phyloP scores from a whole-genome alignment of 2,888 invertebrate species.

The Callosobruchus maculatus region DNA sequence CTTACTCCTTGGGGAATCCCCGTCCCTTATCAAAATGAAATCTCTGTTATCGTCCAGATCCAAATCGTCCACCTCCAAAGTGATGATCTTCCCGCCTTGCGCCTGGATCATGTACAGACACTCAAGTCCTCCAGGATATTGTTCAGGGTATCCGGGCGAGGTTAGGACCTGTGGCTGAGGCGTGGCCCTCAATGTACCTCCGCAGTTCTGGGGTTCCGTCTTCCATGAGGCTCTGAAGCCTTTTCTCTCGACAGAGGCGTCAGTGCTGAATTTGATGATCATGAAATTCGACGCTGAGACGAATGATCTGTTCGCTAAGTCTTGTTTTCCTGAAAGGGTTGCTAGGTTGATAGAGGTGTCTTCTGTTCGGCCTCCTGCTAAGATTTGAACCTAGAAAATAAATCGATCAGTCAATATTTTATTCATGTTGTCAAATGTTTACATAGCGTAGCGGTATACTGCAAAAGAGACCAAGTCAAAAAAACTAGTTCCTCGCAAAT shows the following conservation, averaged over 20 bases:
- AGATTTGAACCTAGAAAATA: constrained; percentile 64
- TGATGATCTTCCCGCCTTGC: constrained; percentile 86
- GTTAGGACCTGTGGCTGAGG: constrained; percentile 84
- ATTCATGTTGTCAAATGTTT: too few relatives aligned
- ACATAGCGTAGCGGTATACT: too few relatives aligned
- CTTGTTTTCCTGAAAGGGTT: constrained; percentile 88
- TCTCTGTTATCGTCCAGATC: constrained; percentile 81
- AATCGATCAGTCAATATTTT: too few relatives aligned
- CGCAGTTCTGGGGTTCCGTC: constrained; percentile 90
- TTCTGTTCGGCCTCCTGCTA: constrained; percentile 93
- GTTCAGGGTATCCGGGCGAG: constrained; percentile 89
- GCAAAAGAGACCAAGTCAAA: too few relatives aligned
- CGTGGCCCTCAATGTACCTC: constrained; percentile 81
- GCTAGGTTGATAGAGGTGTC: constrained; percentile 89
- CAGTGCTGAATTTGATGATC: constrained; percentile 95
- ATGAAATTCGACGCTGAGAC: constrained; percentile 97
- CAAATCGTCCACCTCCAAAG: constrained; percentile 84
- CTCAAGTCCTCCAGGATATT: constrained; percentile 94
- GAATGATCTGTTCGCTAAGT: constrained; percentile 77
- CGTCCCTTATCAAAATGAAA: constrained; percentile 86
- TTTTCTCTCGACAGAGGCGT: constrained; percentile 87
- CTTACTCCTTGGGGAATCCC: constrained; percentile 80
- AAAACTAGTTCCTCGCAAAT: too few relatives aligned
- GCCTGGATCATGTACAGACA: constrained; percentile 90
- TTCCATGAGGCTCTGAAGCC: constrained; percentile 94